Base-by-base conservation (phyloP, 1,140 invertebrate species). In the Grapholita molesta region DNA sequence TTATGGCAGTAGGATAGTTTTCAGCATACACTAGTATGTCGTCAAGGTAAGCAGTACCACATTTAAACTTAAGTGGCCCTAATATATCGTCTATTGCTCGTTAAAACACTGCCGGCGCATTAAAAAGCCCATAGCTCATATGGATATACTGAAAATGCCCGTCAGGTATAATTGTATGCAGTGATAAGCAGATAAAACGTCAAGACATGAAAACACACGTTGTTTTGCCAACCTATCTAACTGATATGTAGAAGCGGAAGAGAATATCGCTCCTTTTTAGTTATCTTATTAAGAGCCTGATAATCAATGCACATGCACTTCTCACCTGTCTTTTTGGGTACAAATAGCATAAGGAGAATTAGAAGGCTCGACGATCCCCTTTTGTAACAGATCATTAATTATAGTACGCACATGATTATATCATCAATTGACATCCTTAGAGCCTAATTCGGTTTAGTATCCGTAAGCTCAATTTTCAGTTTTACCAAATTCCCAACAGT, bases 221-320 rank as follows among this genome's bases (percentile, higher is more conserved):
- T 66, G 35, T 8, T 71, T 76, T 64, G 30, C 12, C 38, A 79
- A 73, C 71, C 74, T 89, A 93, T 42, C 93, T 73, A 42, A 90
- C 68, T 2, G 75, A 52, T 11, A 74, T n/a, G 88, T 85, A 78
- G 94, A 79, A 68, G 32, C n/a, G 79, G 81, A 12, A 79, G 57
- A 8, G 75, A 69, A 69, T 70, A 77, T 12, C 68, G 48, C 24
- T 77, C 76, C 32, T 72, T 73, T 28, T 65, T 24, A 12, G 69
- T 72, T 30, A 69, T 67, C 35, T 75, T 77, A 64, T 73, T 77
- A 3, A 77, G 23, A 38, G 68, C 64, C 12, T 73, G 38, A 33
- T 75, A 77, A 21, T 75, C 70, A 23, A 73, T 64, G 25, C 68
- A 91, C 67, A 48, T 72, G 72, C 18, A 53, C 21, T 67, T 53